phyloP scores from a whole-genome alignment of 2,888 invertebrate genomes.

The Bedellia somnulentella region DNA sequence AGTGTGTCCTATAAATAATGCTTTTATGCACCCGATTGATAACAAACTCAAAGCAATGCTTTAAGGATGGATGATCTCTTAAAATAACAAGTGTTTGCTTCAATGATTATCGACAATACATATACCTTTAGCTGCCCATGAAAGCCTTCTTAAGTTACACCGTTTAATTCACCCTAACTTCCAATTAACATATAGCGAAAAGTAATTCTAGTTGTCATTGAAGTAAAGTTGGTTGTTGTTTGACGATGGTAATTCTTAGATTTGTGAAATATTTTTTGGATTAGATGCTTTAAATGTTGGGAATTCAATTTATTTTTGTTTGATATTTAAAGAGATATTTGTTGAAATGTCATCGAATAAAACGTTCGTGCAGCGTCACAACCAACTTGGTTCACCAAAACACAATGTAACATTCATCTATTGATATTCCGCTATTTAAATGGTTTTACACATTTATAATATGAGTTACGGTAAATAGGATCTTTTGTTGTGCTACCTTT shows the following conservation, averaged over 20 bases:
- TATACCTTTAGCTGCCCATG: slow-evolving; percentile 55
- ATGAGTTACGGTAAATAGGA: slow-evolving; percentile 52
- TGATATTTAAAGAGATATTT: slow-evolving; percentile 8
- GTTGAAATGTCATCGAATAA: slow-evolving; percentile 23
- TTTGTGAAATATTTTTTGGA: not conserved
- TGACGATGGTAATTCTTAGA: too few relatives aligned
- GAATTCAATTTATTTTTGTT: too few relatives aligned
- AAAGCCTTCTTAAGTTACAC: slow-evolving; percentile 28
- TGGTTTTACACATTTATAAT: slow-evolving; percentile 62
- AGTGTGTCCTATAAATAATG: slow-evolving; percentile 58
- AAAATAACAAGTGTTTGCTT: slow-evolving; percentile 64
- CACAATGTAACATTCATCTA: slow-evolving; percentile 52
- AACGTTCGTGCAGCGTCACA: slow-evolving; percentile 54
- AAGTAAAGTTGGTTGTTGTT: slow-evolving; percentile 14
- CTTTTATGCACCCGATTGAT: slow-evolving; percentile 53
- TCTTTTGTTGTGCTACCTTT: slow-evolving; percentile 34
- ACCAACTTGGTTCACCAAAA: slow-evolving; percentile 56
- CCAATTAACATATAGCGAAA: not conserved
- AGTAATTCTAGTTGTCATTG: not conserved
- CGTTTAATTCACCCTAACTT: not conserved
- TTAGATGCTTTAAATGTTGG: too few relatives aligned
- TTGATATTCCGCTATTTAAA: slow-evolving; percentile 56
- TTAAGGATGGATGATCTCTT: slow-evolving; percentile 61
- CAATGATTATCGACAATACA: slow-evolving; percentile 59
- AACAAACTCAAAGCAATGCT: slow-evolving; percentile 38